A percentile compares a stretch with the other conserved stretches of the same genome.
Conservation (phyloP, 2,888 invertebrate species). For the Eulithis prunata region DNA sequence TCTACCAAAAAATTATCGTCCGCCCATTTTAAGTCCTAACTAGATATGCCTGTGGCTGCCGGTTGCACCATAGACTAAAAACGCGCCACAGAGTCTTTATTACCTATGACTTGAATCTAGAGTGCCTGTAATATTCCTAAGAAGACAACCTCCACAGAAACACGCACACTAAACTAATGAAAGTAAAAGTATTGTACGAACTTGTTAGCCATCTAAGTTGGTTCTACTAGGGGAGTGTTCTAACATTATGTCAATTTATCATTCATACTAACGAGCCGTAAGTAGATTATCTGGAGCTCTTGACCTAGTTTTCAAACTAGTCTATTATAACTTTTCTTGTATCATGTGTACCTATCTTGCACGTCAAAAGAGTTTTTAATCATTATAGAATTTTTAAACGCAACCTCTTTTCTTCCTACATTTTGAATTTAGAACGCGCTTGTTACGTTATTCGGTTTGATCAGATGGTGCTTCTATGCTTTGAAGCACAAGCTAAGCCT, state of each 20-base stretch:
- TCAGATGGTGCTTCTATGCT: too few relatives aligned
- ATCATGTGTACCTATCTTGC: not conserved
- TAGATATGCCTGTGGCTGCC: slow-evolving; percentile 3
- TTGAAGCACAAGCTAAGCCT: too few relatives aligned
- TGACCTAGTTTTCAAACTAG: slow-evolving; percentile 37
- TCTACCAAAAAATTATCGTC: slow-evolving; percentile 2
- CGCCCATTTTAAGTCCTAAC: slow-evolving; percentile 12
- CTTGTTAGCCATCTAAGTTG: too few relatives aligned
- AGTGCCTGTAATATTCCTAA: not conserved
- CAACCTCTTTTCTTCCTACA: not conserved
- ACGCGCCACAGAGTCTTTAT: not conserved
- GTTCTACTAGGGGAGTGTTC: too few relatives aligned
- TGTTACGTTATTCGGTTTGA: too few relatives aligned
- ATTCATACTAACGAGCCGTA: not conserved
- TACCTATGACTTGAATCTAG: not conserved
- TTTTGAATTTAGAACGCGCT: too few relatives aligned
- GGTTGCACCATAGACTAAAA: slow-evolving; percentile 4
- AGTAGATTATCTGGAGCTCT: slow-evolving; percentile 26
- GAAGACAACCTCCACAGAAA: too few relatives aligned
- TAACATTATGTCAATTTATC: too few relatives aligned
- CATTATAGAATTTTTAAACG: too few relatives aligned
- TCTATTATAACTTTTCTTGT: not conserved
- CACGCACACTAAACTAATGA: not conserved
- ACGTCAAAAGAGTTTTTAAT: not conserved
- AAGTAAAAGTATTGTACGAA: not conserved